phyloP scores from a whole-genome alignment of 2,797 vertebrate species.

The Typhlichthys subterraneus region DNA sequence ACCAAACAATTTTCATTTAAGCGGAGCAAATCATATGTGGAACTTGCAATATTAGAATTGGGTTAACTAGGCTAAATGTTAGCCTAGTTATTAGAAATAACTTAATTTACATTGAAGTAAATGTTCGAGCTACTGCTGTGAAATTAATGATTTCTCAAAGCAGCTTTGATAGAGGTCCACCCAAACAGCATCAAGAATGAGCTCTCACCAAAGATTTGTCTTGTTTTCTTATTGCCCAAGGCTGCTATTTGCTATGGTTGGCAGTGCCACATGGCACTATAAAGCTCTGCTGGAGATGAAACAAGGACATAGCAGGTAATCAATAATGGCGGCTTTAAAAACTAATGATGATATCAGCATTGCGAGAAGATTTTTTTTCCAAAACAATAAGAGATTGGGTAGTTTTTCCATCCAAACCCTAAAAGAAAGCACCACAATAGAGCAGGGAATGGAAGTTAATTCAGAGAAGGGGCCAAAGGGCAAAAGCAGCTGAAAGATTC shows the following conservation, averaged over 20 bases:
- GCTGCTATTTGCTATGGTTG: conserved; percentile 15
- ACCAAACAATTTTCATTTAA: too few relatives aligned
- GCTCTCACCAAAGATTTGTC: conserved; percentile 22
- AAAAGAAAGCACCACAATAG: conserved; percentile 67
- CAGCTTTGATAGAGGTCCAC: conserved; percentile 11
- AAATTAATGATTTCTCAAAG: conserved; percentile 27
- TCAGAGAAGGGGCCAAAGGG: conserved; percentile 37
- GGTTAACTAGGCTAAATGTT: not conserved
- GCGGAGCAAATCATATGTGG: not conserved
- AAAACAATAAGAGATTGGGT: conserved; percentile 43
- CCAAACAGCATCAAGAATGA: conserved; percentile 10
- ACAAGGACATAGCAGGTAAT: conserved; percentile 64
- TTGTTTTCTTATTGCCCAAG: conserved; percentile 36
- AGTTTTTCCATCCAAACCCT: conserved; percentile 60
- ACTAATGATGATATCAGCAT: conserved; percentile 59
- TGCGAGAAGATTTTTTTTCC: conserved; percentile 54
- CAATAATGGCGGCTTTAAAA: conserved; percentile 50
- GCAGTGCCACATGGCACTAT: conserved; percentile 27
- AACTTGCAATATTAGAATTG: not conserved
- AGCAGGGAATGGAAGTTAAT: conserved; percentile 48
- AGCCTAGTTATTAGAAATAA: too few relatives aligned
- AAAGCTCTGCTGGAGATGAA: conserved; percentile 42
- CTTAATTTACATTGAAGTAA: conserved; percentile 27
- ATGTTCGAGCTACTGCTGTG: conserved; percentile 35
- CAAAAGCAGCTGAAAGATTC: conserved; percentile 55